phyloP scores from a whole-genome alignment of 2,888 invertebrate species.

The Pyrocoelia pectoralis region DNA sequence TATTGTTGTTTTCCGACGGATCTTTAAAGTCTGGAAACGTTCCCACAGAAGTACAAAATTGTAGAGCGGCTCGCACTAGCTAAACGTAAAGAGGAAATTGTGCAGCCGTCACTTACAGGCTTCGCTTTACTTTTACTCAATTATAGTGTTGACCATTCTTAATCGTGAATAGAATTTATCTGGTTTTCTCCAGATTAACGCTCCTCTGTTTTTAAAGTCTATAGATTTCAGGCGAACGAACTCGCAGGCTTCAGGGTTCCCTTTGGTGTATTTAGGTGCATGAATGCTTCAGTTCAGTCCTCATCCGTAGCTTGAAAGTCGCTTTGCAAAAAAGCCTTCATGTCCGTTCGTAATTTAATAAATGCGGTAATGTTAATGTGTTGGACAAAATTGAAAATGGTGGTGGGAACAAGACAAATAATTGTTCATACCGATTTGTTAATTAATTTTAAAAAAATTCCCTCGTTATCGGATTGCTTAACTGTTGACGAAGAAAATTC shows the following conservation, averaged over 20 bases:
- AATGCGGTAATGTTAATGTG: conserved; percentile 21
- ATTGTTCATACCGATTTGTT: conserved; percentile 38
- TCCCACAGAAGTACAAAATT: background rate
- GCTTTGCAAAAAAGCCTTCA: background rate
- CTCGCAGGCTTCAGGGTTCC: conserved; percentile 38
- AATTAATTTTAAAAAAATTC: conserved; percentile 39
- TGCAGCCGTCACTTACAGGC: too few species aligned
- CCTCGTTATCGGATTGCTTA: conserved; percentile 56
- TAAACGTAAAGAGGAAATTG: too few species aligned
- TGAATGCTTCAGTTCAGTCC: conserved; percentile 34
- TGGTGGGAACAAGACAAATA: conserved; percentile 20
- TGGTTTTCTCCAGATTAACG: too few species aligned
- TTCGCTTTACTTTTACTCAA: too few species aligned
- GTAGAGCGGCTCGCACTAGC: too few species aligned
- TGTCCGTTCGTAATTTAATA: background rate
- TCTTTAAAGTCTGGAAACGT: conserved; percentile 5
- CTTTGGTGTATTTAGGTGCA: conserved; percentile 33
- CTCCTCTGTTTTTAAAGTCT: conserved; percentile 13
- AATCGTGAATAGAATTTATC: too few species aligned
- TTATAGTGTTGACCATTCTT: too few species aligned
- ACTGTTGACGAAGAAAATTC: conserved; percentile 42
- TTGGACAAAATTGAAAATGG: conserved; percentile 30
- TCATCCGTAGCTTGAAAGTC: conserved; percentile 26
- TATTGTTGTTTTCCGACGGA: conserved; percentile 19
- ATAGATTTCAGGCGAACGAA: conserved; percentile 50